Base-by-base conservation (phyloP, 1,140 invertebrate genomes). In the Antheraea mylitta region DNA sequence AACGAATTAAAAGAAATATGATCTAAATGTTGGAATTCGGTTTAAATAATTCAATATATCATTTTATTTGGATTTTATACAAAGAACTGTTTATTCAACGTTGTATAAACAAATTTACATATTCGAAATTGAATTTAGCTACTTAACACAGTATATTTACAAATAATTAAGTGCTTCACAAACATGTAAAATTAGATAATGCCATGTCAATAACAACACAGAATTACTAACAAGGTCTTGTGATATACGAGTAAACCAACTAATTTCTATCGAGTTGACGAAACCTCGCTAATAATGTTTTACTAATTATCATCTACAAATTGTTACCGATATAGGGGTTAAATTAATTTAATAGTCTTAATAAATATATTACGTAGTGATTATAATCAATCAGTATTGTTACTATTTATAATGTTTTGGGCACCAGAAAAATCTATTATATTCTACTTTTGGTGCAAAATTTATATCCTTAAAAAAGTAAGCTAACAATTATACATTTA, bases 331-430 rank as follows among this genome's bases (percentile, higher is more conserved):
- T 63, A 22, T 36, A n/a, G 19, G 11, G 16, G 6, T 7, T 37
- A 37, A 63, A 36, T n/a, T 63, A n/a, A 30, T 63, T 22, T 63
- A 16, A 37, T 63, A 63, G 0, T 63, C 18, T 30, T 63, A 63
- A 63, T n/a, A 61, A 22, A 22, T 61, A 5, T 66, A 67, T 38
- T 67, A 67, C 36, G 37, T 67, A 67, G 30, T 9, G 10, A 38
- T 36, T 58, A 65, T 58, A 59, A 37, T 18, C 48, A 58, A 64
- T 70, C 64, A 65, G 68, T 66, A 64, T 69, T 64, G 42, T 69
- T 58, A 63, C 19, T 69, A 69, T 37, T 53, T 66, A 68, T 68
- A 62, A 22, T 58, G n/a, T 36, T 64, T 18, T 42, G 58, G 18
- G 13, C 30, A 53, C 16, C 45, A 53, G 30, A 42, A 70, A 11